These are phyloP conservation scores for Hystrix brachyura DNA, from an alignment of 2,113 vertebrate species.

Conservation along the genomic window DNA sequence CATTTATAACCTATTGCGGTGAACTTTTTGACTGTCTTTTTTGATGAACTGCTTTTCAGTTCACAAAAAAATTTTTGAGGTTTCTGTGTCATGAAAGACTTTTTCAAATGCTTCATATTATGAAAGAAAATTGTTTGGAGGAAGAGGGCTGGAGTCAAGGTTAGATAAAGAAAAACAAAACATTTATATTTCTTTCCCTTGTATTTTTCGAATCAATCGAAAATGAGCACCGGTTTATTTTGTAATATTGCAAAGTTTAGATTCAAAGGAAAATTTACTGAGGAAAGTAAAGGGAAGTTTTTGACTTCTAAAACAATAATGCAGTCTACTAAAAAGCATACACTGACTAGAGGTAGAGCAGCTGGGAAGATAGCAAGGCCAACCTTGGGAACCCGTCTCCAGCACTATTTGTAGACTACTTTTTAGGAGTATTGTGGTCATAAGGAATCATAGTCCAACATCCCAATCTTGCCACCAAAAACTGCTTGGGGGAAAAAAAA, in stretches of 20 bases:
- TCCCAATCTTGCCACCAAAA: background rate
- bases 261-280: conserved; percentile 17
- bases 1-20: background rate
- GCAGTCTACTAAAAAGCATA: background rate
- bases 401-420: background rate
- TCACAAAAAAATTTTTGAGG: conserved; percentile 3
- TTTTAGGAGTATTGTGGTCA: background rate
- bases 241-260: conserved; percentile 44
- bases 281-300: conserved; percentile 50
- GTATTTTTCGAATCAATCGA: conserved; percentile 6
- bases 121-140: conserved; percentile 44
- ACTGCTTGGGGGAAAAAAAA: background rate
- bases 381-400: background rate
- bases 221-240: conserved; percentile 52
- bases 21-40: conserved; percentile 45
- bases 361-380: background rate
- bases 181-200: background rate
- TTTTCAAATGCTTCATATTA: conserved; percentile 50
- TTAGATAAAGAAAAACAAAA: conserved; percentile 43
- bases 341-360: background rate
- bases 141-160: conserved; percentile 22
- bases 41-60: conserved; percentile 67
- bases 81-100: conserved; percentile 38
- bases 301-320: conserved; percentile 8
- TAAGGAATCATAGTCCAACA: background rate